Evolutionary conservation across 2,888 invertebrate species (phyloP).

Genomic region (Hyppa rectilinea): DNA sequence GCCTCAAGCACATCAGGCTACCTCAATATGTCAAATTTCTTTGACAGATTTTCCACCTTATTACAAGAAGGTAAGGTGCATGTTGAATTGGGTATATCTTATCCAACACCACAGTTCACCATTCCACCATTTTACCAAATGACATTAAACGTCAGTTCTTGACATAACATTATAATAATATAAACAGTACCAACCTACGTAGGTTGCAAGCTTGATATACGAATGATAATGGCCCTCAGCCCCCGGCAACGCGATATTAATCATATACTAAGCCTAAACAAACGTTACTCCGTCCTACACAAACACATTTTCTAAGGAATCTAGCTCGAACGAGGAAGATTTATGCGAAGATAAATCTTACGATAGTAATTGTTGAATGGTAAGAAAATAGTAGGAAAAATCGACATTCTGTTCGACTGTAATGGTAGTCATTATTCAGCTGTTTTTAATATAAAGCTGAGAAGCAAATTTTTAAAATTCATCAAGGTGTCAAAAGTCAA

Average conservation of each 20-base stretch:
- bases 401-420: conserved; percentile 6
- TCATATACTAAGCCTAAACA: conserved; percentile 60
- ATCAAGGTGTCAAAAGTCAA: background rate
- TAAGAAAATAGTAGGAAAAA: conserved; percentile 35
- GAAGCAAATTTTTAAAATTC: background rate
- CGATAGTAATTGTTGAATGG: conserved; percentile 42
- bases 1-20: too few relatives aligned
- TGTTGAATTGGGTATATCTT: too few relatives aligned
- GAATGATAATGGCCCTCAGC: conserved; percentile 33
- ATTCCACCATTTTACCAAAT: background rate
- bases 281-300: conserved; percentile 49
- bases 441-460: background rate
- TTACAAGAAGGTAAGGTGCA: too few relatives aligned
- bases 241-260: conserved; percentile 51
- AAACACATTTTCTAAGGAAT: conserved; percentile 54
- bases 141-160: background rate
- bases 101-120: background rate
- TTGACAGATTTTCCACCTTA: too few relatives aligned
- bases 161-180: conserved; percentile 9
- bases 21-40: too few relatives aligned
- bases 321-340: conserved; percentile 39
- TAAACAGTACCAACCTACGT: conserved; percentile 20
- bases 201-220: conserved; percentile 33
- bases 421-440: conserved; percentile 1
- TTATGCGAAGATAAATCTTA: conserved; percentile 47